Evolutionary conservation across 2,888 invertebrate species (phyloP).

Genomic region (Muschampia staudingeri): DNA sequence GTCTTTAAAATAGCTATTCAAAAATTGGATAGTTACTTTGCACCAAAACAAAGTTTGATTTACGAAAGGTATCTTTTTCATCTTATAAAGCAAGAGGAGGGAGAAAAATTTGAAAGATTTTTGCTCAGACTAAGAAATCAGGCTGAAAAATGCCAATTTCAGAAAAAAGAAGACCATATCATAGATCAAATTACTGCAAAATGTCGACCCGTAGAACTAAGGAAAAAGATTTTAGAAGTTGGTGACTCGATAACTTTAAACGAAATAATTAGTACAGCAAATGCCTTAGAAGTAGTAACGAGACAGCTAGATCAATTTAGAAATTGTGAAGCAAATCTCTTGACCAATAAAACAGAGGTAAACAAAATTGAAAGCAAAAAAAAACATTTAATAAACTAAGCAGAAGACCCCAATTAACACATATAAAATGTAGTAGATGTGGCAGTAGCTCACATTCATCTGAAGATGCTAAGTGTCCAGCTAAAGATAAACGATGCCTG

Average conservation of each 20-base stretch:
- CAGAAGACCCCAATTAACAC: neutral
- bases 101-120: neutral
- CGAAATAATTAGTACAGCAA: neutral
- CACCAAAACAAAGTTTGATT: neutral
- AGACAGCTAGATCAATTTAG: neutral
- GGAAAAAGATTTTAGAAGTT: neutral
- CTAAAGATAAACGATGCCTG: neutral
- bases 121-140: neutral
- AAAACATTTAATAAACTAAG: neutral
- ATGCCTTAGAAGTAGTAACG: neutral
- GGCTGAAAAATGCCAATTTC: neutral
- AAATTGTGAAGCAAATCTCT: neutral
- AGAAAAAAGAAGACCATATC: neutral
- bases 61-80: neutral
- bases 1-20: neutral
- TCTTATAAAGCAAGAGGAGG: neutral
- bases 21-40: constrained; percentile 2
- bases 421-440: neutral
- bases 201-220: neutral
- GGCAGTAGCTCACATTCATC: neutral
- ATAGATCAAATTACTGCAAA: neutral
- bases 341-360: neutral
- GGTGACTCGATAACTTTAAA: neutral
- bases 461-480: neutral
- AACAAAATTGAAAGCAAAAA: neutral